Evolutionary conservation across 2,888 invertebrate genomes (phyloP), one percentile per base, ranked within the genome.

Genomic region (Cactoblastis cactorum): DNA sequence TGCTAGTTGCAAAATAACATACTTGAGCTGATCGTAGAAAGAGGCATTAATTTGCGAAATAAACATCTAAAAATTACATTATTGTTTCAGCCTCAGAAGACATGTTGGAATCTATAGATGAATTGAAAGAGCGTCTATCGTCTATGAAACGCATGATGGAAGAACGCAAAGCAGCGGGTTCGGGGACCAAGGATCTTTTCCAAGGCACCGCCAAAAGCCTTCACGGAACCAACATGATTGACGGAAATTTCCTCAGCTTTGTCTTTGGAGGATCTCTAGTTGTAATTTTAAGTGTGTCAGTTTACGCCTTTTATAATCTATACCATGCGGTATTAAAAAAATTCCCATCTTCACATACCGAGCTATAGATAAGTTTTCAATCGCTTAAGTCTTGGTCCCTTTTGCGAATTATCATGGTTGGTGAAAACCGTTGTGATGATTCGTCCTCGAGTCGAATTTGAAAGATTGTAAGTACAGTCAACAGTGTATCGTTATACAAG

Each of bases 271-370:
- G 94, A 0, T 95, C 95, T 0, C 86, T 96, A 2, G 66, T 94
- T 8, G 93, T 96, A 38, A 96, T 97, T 52, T 78, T 96, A 6
- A 93, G 94, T 63, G 96, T 96, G 35, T 95, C 96, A 49, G 91
- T 94, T 0, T 96, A 96, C 69, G 96, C 96, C 0, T 97, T 97
- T 74, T 95, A 95, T 65, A 96, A 95, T 77, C 88, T 96, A 0
- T 80, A 80, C 49, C 68, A 75, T 15, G 79, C 79, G 1, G 94
- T 96, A 47, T 75, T 95, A 28, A 96, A 95, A 82, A 95, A 95
- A 78, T 96, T 96, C 67, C 95, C 95, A 0, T 93, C 95, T 0
- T 91, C 91, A 45, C 96, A 96, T 69, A 95, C 95, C 28, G 96
- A 96, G 81, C 82, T 96, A n/a, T n/a, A n/a, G n/a, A 71, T 96